Conservation (phyloP, 2,888 invertebrate genomes). For the Erebia aethiops region DNA sequence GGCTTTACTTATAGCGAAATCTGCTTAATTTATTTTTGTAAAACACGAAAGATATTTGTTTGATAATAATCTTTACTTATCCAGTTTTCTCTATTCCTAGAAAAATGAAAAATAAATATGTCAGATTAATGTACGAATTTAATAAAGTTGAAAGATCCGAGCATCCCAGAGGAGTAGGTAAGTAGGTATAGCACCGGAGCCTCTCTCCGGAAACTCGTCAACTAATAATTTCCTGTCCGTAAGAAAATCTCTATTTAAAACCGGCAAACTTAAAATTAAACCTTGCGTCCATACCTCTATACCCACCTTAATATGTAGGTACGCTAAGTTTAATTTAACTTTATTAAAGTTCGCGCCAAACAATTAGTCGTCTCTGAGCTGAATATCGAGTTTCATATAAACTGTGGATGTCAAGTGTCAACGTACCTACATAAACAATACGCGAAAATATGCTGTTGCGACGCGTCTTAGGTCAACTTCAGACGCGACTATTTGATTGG, state of each 20-base stretch:
- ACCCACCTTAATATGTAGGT: neutral
- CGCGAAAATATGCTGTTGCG: too few species aligned
- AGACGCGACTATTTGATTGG: too few species aligned
- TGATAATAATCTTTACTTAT: too few species aligned
- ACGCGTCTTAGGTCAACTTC: too few species aligned
- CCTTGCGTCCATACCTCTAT: neutral
- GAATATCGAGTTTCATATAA: too few species aligned
- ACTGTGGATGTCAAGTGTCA: too few species aligned
- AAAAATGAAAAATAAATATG: neutral
- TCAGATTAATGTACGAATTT: neutral
- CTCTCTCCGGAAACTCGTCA: slow-evolving; percentile 7
- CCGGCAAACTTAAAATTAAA: neutral
- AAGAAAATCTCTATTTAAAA: slow-evolving; percentile 11
- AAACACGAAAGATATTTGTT: too few species aligned
- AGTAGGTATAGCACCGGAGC: neutral
- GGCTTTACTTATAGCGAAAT: too few species aligned
- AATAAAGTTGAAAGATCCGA: slow-evolving; percentile 9
- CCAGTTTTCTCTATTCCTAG: neutral
- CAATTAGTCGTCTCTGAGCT: too few species aligned
- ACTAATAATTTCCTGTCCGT: slow-evolving; percentile 15
- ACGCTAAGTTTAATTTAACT: neutral
- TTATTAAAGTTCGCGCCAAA: too few species aligned
- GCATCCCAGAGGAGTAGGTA: neutral
- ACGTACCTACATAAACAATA: too few species aligned
- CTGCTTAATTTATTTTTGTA: too few species aligned